These are phyloP conservation scores for Julus scandinavius DNA, from an alignment of 2,888 invertebrate species.

Conservation along the genomic window DNA sequence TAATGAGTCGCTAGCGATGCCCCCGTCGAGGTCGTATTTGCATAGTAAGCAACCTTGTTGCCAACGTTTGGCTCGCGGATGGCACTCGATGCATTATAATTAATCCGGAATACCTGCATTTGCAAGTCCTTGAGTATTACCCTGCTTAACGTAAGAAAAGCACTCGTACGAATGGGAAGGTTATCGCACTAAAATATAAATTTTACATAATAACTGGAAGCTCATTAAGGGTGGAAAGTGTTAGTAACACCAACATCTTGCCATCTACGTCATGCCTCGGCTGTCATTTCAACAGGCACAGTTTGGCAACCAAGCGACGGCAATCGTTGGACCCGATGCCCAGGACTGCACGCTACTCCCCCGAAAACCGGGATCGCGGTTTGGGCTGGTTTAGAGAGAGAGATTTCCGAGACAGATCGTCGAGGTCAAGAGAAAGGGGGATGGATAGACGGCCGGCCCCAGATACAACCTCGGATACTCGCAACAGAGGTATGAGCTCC, in stretches of 20 bases:
- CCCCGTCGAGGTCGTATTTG: background rate
- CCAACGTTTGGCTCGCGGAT: background rate
- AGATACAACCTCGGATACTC: slow-evolving; percentile 17
- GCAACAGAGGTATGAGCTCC: slow-evolving; percentile 5
- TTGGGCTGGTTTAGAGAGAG: slow-evolving; percentile 31
- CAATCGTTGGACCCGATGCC: slow-evolving; percentile 43
- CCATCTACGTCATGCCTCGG: slow-evolving; percentile 43
- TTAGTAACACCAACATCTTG: slow-evolving; percentile 31
- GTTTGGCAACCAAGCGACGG: slow-evolving; percentile 49
- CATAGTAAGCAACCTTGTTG: background rate
- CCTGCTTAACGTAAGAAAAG: background rate
- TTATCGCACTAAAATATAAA: slow-evolving; percentile 13
- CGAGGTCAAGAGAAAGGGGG: slow-evolving; percentile 47
- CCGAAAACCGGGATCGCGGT: slow-evolving; percentile 34
- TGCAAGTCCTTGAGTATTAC: background rate
- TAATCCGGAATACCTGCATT: background rate
- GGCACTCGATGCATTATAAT: background rate
- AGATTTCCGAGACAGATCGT: background rate
- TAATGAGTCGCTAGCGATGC: background rate
- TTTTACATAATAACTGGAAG: slow-evolving; percentile 27
- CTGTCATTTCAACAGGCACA: slow-evolving; percentile 53
- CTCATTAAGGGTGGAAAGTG: slow-evolving; percentile 1
- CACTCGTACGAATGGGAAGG: slow-evolving; percentile 14
- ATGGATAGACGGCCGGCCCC: slow-evolving; percentile 40
- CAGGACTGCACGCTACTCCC: background rate